A percentile compares a stretch with the other conserved stretches of the same genome.
Conservation (phyloP, 2,888 invertebrate species). For the Sphinx pinastri region DNA sequence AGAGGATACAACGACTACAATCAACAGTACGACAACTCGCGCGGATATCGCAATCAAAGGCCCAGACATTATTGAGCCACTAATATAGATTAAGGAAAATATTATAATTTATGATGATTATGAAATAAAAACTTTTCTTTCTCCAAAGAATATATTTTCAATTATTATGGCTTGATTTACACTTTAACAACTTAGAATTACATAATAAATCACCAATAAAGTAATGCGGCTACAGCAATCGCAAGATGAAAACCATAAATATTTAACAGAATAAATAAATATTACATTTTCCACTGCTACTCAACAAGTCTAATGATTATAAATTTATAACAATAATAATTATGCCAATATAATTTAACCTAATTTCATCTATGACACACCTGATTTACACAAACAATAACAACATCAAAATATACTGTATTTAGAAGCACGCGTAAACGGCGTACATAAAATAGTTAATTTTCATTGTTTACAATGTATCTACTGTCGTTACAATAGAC, state of each 20-base stretch:
- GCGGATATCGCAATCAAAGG: conserved; percentile 42
- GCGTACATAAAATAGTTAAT: conserved; percentile 32
- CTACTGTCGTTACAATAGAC: conserved; percentile 20
- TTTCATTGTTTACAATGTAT: neutral
- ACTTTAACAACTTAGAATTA: conserved; percentile 84
- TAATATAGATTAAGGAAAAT: neutral
- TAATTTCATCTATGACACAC: conserved; percentile 58
- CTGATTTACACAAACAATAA: conserved; percentile 68
- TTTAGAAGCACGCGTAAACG: conserved; percentile 45
- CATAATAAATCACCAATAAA: conserved; percentile 80
- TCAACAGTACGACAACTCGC: conserved; percentile 43
- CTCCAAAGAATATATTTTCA: conserved; percentile 84
- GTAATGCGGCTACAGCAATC: conserved; percentile 79
- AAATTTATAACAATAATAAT: conserved; percentile 81
- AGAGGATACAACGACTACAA: conserved; percentile 47
- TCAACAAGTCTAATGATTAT: conserved; percentile 79
- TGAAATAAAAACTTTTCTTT: conserved; percentile 55
- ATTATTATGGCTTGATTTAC: conserved; percentile 84
- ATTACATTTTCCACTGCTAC: conserved; percentile 78
- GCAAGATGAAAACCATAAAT: conserved; percentile 64
- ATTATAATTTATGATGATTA: conserved; percentile 28
- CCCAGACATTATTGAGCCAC: conserved; percentile 42
- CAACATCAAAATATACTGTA: conserved; percentile 56
- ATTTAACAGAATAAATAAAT: conserved; percentile 76
- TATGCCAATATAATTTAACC: conserved; percentile 76